Base-by-base conservation (phyloP, 2,888 invertebrate genomes). In the Dorcus parallelipipedus region DNA sequence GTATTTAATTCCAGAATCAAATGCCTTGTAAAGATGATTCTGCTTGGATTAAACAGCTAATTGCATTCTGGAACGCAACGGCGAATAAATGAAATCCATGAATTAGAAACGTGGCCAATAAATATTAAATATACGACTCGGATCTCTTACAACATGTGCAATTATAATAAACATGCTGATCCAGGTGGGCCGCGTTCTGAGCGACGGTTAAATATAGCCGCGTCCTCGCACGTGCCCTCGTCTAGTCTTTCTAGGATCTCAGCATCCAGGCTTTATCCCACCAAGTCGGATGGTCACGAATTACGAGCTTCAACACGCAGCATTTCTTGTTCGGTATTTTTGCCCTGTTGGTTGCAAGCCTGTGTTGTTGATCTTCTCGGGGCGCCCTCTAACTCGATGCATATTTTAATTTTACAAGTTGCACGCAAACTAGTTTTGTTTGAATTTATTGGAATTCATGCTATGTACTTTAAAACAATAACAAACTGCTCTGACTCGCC, bases 91-190 rank as follows among this genome's bases (percentile, higher is more conserved):
- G 45, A 45, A 45, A 45, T 45, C 45, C 45, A 45, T 45, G 45
- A 45, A 45, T 45, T 45, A 45, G 45, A 45, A 45, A 20, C 45
- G 45, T 45, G 45, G 17, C 23, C 45, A 20, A 45, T 45, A 10
- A 45, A 45, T 10, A 45, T 45, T 45, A 45, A 45, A 45, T 45
- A 10, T 45, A 45, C 45, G 14, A 45, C 20, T 45, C 23, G 10
- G 45, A 10, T 45, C 45, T 10, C 20, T 45, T 45, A 45, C 45
- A 45, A n/a, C 45, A 9, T 45, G 45, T 23, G 45, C 45, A 45
- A 45, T 45, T 45, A 45, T 45, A 45, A 45, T 45, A 45, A 45
- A 45, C 45, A 17, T 45, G 45, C 20, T 45, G 45, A 45, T 45
- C 45, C 45, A 45, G 45, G 45, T 45, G 9, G 45, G 45, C 14